Evolutionary conservation across 2,888 invertebrate genomes (phyloP).

Genomic region (Euspilapteryx auroguttella): DNA sequence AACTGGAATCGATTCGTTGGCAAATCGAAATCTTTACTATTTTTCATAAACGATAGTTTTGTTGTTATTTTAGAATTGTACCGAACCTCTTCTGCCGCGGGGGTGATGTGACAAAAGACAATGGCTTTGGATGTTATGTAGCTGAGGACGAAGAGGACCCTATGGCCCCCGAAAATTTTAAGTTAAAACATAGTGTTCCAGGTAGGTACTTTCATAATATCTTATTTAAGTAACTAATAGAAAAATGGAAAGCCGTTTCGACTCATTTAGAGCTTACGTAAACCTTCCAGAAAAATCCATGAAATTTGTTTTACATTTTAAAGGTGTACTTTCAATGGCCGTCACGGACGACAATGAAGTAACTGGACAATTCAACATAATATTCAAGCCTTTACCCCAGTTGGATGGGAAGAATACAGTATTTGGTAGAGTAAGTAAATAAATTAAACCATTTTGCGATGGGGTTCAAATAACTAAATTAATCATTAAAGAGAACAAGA

Average conservation of each 20-base stretch:
- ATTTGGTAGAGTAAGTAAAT: conserved; percentile 54
- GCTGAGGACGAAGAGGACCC: conserved; percentile 33
- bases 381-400: conserved; percentile 53
- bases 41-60: too few species aligned
- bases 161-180: conserved; percentile 39
- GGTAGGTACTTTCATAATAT: conserved; percentile 18
- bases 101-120: conserved; percentile 59
- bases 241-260: too few species aligned
- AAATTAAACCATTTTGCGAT: too few species aligned
- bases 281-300: too few species aligned
- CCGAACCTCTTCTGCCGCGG: conserved; percentile 59
- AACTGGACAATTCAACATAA: conserved; percentile 60
- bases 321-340: conserved; percentile 58
- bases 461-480: too few species aligned
- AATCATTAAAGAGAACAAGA: too few species aligned
- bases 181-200: conserved; percentile 47
- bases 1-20: too few species aligned
- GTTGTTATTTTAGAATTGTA: conserved; percentile 53
- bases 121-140: conserved; percentile 55
- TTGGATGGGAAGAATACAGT: conserved; percentile 56
- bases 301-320: too few species aligned
- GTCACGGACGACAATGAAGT: conserved; percentile 35
- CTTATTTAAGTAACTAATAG: too few species aligned
- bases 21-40: too few species aligned
- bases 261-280: too few species aligned